phyloP scores from a whole-genome alignment of 2,888 invertebrate species.

The Podabrus alpinus region DNA sequence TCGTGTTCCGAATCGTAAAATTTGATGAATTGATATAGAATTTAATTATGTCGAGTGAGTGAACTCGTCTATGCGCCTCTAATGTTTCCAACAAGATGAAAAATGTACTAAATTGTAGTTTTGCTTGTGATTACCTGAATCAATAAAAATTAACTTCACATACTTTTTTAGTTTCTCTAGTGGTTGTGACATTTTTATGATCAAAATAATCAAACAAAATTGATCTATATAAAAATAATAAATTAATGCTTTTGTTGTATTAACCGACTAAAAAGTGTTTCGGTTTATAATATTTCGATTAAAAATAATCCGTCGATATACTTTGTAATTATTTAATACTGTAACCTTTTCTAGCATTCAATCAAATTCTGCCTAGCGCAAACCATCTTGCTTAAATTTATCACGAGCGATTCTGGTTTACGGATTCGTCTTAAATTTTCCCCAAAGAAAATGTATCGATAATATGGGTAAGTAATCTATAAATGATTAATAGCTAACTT shows the following conservation, averaged over 20 bases:
- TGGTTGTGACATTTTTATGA: not conserved
- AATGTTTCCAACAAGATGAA: conserved; percentile 22
- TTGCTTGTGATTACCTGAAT: conserved; percentile 22
- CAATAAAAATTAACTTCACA: conserved; percentile 21
- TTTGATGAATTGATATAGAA: conserved; percentile 43
- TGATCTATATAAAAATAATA: not conserved
- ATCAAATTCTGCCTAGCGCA: too few relatives aligned
- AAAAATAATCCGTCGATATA: too few relatives aligned
- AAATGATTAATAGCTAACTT: too few relatives aligned
- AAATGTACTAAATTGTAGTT: conserved; percentile 27
- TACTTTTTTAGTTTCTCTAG: conserved; percentile 12
- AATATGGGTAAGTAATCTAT: too few relatives aligned
- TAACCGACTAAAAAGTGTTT: not conserved
- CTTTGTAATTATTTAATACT: too few relatives aligned
- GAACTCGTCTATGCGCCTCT: conserved; percentile 26
- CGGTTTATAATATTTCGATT: not conserved
- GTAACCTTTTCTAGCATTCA: too few relatives aligned
- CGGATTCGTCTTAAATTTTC: too few relatives aligned
- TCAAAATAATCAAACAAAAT: not conserved
- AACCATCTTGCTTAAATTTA: too few relatives aligned
- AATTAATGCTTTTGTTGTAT: not conserved
- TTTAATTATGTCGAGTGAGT: conserved; percentile 38
- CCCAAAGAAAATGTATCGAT: too few relatives aligned
- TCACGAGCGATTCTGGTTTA: too few relatives aligned
- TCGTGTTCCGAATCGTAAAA: conserved; percentile 38